Percentiles rank a stretch among this genome's conserved stretches.
Conservation (phyloP, 92 coral and sea anemone species). For the Epizoanthus ramosus region DNA sequence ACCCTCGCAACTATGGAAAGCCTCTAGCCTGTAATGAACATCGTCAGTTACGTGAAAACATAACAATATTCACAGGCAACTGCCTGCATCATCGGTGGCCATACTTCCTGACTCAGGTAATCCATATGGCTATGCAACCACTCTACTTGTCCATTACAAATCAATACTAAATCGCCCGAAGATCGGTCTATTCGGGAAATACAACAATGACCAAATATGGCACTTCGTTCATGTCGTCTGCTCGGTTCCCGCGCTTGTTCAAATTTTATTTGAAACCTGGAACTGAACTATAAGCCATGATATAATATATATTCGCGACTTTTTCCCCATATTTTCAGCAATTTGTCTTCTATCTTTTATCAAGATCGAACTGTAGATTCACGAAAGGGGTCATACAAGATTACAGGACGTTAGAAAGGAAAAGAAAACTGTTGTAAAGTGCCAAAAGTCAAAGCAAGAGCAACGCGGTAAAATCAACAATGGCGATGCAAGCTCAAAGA, state of each 20-base stretch:
- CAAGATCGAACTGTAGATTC: neutral
- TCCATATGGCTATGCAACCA: conserved; percentile 26
- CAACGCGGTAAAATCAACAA: conserved; percentile 12
- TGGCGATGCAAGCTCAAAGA: conserved; percentile 84
- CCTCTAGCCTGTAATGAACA: neutral
- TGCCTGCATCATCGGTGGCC: conserved; percentile 34
- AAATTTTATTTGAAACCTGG: conserved; percentile 31
- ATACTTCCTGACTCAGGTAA: conserved; percentile 43
- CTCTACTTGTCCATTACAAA: neutral
- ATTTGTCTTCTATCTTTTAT: neutral
- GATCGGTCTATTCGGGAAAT: too few relatives aligned
- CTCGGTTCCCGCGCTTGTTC: conserved; percentile 62
- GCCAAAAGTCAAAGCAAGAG: neutral
- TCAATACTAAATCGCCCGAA: conserved; percentile 10
- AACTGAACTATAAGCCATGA: too few relatives aligned
- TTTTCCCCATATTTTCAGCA: neutral
- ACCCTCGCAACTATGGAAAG: conserved; percentile 20
- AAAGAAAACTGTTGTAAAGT: neutral
- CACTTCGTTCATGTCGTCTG: neutral
- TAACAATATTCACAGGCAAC: conserved; percentile 9
- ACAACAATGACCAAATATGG: too few relatives aligned
- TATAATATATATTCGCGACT: too few relatives aligned
- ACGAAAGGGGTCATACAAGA: neutral
- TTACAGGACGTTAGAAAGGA: neutral
- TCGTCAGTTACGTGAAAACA: neutral